Conservation (phyloP, 2,888 invertebrate genomes). For the Thera obeliscata region DNA sequence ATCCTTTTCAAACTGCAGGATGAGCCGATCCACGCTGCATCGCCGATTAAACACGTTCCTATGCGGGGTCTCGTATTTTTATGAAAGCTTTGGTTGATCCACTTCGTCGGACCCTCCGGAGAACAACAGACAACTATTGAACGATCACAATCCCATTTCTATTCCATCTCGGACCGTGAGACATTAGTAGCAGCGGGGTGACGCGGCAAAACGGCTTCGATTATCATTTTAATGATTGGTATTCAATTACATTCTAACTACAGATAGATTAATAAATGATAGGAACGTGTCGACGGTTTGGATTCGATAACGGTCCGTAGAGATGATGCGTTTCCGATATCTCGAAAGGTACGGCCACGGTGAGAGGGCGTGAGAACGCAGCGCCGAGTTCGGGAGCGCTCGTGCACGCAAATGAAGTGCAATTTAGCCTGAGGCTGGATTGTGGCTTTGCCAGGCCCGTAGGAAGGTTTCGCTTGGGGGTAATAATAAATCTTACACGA, state of each 20-base stretch:
- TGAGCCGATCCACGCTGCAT: constrained; percentile 61
- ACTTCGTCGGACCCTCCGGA: constrained; percentile 43
- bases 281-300: constrained; percentile 60
- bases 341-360: constrained; percentile 49
- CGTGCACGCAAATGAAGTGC: constrained; percentile 76
- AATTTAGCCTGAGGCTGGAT: constrained; percentile 67
- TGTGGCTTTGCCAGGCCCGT: constrained; percentile 46
- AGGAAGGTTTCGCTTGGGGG: constrained; percentile 14
- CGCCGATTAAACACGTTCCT: constrained; percentile 82
- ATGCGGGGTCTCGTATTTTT: constrained; percentile 80
- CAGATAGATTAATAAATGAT: constrained; percentile 58
- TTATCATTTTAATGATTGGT: constrained; percentile 53
- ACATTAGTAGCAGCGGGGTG: constrained; percentile 56
- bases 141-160: constrained; percentile 60
- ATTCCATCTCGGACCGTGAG: constrained; percentile 63
- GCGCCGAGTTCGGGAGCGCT: constrained; percentile 58
- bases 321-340: constrained; percentile 51
- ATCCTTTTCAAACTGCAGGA: constrained; percentile 66
- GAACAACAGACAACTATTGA: constrained; percentile 51
- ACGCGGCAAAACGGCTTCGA: constrained; percentile 62
- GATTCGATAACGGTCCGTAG: constrained; percentile 54
- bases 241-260: constrained; percentile 56
- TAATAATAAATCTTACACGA: not conserved
- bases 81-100: constrained; percentile 51
- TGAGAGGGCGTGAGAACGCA: constrained; percentile 70